Base-by-base conservation (phyloP, 1,140 invertebrate genomes). In the Megalopta genalis region DNA sequence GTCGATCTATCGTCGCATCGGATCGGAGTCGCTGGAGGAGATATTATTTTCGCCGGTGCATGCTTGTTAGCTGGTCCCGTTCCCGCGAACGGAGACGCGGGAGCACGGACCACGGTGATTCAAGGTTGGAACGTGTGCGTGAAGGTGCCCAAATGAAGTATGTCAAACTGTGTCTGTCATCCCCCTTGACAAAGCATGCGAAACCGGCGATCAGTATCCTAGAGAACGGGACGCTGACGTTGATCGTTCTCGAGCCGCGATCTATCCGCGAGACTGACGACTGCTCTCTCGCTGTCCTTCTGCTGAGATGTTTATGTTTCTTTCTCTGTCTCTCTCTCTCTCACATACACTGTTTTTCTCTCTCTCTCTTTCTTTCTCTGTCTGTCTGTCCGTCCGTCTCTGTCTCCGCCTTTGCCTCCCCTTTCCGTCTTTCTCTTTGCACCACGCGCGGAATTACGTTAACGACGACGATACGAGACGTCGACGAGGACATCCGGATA, bases 401-500 rank as follows among this genome's bases (percentile, higher is more conserved):
- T n/a, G 16, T 59, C 46, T 67, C 10, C n/a, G 16, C 49, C 14
- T 21, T 21, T 52, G 16, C 18, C n/a, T 65, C 60, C 71, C 71
- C 74, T 21, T n/a, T 21, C 49, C 7, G 18, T 59, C 65, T 77
- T 57, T 81, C 59, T 74, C 62, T 85, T 74, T 85, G 84, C 84
- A 85, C 83, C 65, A 14, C 73, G 71, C 78, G 72, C n/a, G n/a
- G n/a, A n/a, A n/a, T n/a, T n/a, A n/a, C n/a, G n/a, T n/a, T n/a
- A n/a, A n/a, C 23, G 52, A 77, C 32, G 74, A 81, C 74, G 70
- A 25, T 73, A 85, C 83, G 83, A 85, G 75, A 85, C 84, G 65
- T 74, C 78, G 78, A 85, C 79, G 66, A 67, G 27, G 23, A 81
- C 79, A 27, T 23, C 60, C 18, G 8, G 59, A 27, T 25, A 23